These are phyloP conservation scores for Betta splendens DNA, from an alignment of 2,797 vertebrate species.

Conservation along the genomic window DNA sequence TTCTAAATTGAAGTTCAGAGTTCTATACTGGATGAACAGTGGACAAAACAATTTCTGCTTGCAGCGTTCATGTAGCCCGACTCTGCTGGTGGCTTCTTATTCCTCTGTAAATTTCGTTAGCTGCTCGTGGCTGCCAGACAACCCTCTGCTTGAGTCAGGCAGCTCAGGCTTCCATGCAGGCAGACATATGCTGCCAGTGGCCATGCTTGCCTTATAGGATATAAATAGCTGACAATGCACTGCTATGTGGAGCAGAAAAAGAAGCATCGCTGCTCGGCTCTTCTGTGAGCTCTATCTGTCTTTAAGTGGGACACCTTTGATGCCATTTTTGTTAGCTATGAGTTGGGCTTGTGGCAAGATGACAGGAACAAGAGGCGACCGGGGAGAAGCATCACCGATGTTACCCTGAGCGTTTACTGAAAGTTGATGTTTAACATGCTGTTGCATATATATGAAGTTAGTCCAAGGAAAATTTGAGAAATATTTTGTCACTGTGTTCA, in stretches of 20 bases:
- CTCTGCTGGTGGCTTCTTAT: slow-evolving; percentile 5
- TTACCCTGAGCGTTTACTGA: not conserved
- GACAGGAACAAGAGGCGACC: slow-evolving; percentile 6
- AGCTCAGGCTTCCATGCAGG: slow-evolving; percentile 61
- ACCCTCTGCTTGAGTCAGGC: slow-evolving; percentile 48
- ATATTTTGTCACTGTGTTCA: slow-evolving; percentile 29
- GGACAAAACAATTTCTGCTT: not conserved
- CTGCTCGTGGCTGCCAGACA: slow-evolving; percentile 36
- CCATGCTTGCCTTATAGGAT: slow-evolving; percentile 69
- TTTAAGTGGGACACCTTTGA: slow-evolving; percentile 66
- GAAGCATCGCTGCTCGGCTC: slow-evolving; percentile 53
- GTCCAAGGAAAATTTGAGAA: not conserved
- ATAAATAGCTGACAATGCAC: slow-evolving; percentile 81
- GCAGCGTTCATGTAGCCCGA: not conserved
- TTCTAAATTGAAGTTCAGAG: not conserved
- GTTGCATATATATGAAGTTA: slow-evolving; percentile 1
- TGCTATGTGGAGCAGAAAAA: slow-evolving; percentile 80
- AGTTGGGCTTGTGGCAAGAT: slow-evolving; percentile 46
- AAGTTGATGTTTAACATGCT: slow-evolving; percentile 1
- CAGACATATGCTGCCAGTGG: slow-evolving; percentile 75
- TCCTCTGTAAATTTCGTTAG: slow-evolving; percentile 4
- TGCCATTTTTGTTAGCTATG: slow-evolving; percentile 49
- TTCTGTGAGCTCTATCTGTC: slow-evolving; percentile 49
- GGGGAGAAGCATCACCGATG: not conserved
- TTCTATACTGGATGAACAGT: not conserved